These are phyloP conservation scores for Iguana delicatissima DNA, from an alignment of 2,797 vertebrate species.

Conservation along the genomic window DNA sequence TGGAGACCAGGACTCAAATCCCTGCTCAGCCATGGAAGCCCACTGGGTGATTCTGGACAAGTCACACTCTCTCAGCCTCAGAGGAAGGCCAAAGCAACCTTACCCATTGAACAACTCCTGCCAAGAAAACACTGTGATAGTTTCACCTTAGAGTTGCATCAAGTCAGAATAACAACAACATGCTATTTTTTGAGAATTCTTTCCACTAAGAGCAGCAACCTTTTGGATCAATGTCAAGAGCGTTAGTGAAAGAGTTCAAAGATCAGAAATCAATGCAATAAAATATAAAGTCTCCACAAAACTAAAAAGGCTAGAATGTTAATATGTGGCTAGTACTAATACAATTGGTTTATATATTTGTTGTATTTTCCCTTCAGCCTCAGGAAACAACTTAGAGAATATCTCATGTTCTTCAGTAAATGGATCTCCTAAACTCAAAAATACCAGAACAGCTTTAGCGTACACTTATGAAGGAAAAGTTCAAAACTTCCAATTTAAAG, in stretches of 20 bases:
- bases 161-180: not conserved
- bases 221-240: not conserved
- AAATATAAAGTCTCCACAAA: not conserved
- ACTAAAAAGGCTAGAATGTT: not conserved
- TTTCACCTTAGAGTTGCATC: no score
- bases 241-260: fast-evolving
- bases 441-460: slow-evolving; percentile 73
- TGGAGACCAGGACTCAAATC: no score
- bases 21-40: no score
- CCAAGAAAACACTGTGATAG: no score
- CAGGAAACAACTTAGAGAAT: slow-evolving; percentile 46
- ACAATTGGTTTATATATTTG: slow-evolving; percentile 27
- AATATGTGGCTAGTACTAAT: not conserved
- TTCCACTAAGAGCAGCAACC: not conserved
- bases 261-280: not conserved
- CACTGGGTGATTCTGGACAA: no score
- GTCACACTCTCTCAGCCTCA: no score
- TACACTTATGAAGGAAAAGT: slow-evolving; percentile 71
- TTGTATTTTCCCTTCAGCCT: slow-evolving; percentile 11
- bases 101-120: no score
- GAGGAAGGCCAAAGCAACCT: no score
- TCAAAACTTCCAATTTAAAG: slow-evolving; percentile 81
- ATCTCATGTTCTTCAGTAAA: slow-evolving; percentile 61
- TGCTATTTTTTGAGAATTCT: not conserved
- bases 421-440: slow-evolving; percentile 70